Evolutionary conservation across 2,888 invertebrate genomes (phyloP).

Genomic region (Lobophora halterata): DNA sequence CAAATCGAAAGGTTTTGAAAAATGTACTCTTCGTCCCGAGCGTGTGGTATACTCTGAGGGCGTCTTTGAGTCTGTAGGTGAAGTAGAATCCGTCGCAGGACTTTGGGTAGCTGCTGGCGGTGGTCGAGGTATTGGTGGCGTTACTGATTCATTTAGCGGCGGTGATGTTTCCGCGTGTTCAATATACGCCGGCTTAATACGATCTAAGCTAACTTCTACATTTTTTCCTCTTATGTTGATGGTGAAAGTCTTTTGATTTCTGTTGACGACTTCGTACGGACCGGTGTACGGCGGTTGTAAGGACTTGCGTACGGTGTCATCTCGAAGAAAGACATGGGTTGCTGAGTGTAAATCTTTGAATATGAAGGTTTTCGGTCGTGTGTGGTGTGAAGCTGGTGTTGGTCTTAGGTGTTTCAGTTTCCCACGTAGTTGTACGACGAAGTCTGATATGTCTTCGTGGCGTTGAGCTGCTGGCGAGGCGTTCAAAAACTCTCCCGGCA

Average conservation of each 20-base stretch:
- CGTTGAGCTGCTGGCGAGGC: background rate
- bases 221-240: background rate
- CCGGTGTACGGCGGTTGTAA: conserved; percentile 22
- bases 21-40: no score
- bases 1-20: no score
- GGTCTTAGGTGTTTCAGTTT: background rate
- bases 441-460: background rate
- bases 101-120: no score
- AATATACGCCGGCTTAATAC: conserved; percentile 31
- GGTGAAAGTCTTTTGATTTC: background rate
- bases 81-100: background rate
- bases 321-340: conserved; percentile 17
- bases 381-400: conserved; percentile 5
- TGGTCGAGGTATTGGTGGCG: no score
- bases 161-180: background rate
- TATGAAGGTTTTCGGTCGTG: background rate
- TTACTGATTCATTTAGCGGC: background rate
- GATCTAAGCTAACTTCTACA: conserved; percentile 18
- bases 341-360: background rate
- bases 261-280: conserved; percentile 6
- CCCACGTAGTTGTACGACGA: background rate
- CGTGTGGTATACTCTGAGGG: background rate
- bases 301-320: conserved; percentile 17
- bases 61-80: background rate
- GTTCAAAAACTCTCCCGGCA: conserved; percentile 33